Conservation (phyloP, 1,140 invertebrate species). For the Lordiphosa collinella region DNA sequence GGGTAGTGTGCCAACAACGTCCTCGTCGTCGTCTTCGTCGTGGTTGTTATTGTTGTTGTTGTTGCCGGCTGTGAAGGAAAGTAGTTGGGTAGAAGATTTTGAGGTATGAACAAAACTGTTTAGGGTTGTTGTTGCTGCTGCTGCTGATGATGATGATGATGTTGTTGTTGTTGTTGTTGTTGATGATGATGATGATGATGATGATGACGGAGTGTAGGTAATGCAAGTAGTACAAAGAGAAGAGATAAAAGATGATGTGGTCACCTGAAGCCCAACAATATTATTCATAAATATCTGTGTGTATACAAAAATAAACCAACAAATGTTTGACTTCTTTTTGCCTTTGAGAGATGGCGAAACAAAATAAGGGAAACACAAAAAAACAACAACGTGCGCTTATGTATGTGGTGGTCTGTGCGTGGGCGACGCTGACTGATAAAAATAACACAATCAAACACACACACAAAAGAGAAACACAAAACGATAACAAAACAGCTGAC, state of each 20-base stretch:
- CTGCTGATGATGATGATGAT: constrained; percentile 26
- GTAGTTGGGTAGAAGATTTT: constrained; percentile 33
- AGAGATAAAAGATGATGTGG: constrained; percentile 19
- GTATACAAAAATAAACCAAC: constrained; percentile 7
- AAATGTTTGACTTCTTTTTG: constrained; percentile 67
- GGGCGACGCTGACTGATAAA: too few species aligned
- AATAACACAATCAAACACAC: too few species aligned
- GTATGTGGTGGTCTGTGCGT: not conserved
- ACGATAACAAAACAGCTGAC: too few species aligned
- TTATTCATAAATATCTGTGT: constrained; percentile 45
- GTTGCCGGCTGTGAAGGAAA: constrained; percentile 40
- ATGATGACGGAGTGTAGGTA: not conserved
- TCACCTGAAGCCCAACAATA: constrained; percentile 42
- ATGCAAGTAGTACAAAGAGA: not conserved
- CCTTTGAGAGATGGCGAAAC: constrained; percentile 39
- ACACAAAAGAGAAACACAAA: too few species aligned
- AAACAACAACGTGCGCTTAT: constrained; percentile 32
- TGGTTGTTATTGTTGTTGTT: not conserved
- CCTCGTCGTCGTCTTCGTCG: constrained; percentile 10
- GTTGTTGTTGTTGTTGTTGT: constrained; percentile 22
- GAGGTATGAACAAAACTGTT: not conserved
- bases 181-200: constrained; percentile 26
- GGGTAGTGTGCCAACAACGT: constrained; percentile 39
- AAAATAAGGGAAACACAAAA: constrained; percentile 7
- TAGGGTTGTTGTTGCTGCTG: constrained; percentile 20